phyloP scores from a whole-genome alignment of 2,797 vertebrate genomes.

The Clarias laeviceps region DNA sequence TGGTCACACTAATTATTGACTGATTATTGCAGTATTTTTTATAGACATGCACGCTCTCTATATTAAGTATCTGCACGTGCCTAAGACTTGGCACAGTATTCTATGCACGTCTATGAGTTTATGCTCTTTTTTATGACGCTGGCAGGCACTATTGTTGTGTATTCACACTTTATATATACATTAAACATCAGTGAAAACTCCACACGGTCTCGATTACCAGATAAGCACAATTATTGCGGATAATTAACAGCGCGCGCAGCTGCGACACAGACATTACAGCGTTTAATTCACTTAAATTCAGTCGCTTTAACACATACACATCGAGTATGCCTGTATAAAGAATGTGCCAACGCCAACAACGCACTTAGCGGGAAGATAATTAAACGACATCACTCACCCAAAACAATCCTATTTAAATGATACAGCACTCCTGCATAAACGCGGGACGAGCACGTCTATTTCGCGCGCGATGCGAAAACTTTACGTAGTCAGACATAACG shows the following conservation, averaged over 20 bases:
- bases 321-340: neutral
- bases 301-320: neutral
- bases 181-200: neutral
- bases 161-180: neutral
- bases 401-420: neutral
- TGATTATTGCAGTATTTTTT: too few species aligned
- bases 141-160: neutral
- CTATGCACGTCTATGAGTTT: too few species aligned
- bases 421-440: neutral
- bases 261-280: neutral
- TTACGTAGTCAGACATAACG: constrained; percentile 59
- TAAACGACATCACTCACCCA: neutral
- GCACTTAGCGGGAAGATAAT: neutral
- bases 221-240: neutral
- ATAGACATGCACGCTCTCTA: too few species aligned
- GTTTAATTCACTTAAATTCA: neutral
- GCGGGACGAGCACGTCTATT: constrained; percentile 51
- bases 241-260: neutral
- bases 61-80: too few species aligned
- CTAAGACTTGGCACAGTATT: too few species aligned
- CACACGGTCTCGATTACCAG: neutral
- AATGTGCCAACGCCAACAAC: neutral
- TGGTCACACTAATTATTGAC: too few species aligned
- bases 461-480: constrained; percentile 73
- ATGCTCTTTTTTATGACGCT: neutral